Evolutionary conservation across 2,113 vertebrate genomes (phyloP).

Genomic region (Anguilla rostrata): DNA sequence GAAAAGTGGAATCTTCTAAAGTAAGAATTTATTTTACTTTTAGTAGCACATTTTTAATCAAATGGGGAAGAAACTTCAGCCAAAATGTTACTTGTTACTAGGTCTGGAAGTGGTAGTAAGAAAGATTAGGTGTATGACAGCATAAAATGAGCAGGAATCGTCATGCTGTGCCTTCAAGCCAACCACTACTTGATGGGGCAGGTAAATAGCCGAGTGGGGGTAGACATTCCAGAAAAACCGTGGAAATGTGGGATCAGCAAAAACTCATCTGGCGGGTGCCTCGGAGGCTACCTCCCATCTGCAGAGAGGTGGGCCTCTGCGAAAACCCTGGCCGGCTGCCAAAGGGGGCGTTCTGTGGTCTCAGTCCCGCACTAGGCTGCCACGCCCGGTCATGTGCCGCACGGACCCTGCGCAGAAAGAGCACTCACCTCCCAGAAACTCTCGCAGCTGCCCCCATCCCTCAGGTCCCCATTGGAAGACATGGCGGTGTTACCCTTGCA

Average conservation of each 20-base stretch:
- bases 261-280: slow-evolving; percentile 17
- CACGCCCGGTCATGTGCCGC: not conserved
- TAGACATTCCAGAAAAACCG: slow-evolving; percentile 1
- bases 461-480: slow-evolving; percentile 90
- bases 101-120: not conserved
- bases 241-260: slow-evolving; percentile 31
- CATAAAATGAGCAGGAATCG: not conserved
- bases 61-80: not conserved
- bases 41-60: no score
- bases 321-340: not conserved
- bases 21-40: no score
- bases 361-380: not conserved
- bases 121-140: not conserved
- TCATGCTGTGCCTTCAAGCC: not conserved
- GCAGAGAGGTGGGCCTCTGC: not conserved
- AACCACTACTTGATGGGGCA: slow-evolving; percentile 6
- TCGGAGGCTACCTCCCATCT: not conserved
- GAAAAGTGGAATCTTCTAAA: no score
- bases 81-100: not conserved
- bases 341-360: not conserved
- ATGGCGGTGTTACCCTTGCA: slow-evolving; percentile 82
- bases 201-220: not conserved
- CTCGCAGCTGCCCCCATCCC: slow-evolving; percentile 77
- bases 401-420: not conserved
- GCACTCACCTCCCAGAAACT: slow-evolving; percentile 96